Evolutionary conservation across 2,888 invertebrate genomes (phyloP), one percentile per base, ranked within the genome.

Genomic region (Mesorhabditis spiculigera): DNA sequence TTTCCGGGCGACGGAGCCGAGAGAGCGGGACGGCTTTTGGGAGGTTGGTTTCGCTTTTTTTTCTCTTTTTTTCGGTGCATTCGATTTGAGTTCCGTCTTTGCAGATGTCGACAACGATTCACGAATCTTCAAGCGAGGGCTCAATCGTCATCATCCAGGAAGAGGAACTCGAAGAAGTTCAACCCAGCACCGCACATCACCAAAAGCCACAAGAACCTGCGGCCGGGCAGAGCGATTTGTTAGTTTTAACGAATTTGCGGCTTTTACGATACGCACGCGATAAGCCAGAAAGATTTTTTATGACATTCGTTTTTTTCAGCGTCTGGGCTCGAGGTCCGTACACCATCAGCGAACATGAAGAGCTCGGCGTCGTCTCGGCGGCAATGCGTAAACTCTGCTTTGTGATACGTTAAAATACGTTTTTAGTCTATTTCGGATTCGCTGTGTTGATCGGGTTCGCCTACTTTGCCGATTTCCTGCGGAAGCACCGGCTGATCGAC

Each of bases 371-470:
- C 58, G n/a, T 50, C n/a, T n/a, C n/a, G 8, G 58, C 8, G 8
- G 10, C n/a, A 50, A 50, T n/a, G 8, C n/a, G 8, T 50, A 50
- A 10, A 28, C 28, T 28, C 28, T 28, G 28, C 28, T 28, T 28
- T 28, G 28, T 28, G 28, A 28, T 28, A 28, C 28, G 28, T 28
- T 28, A 28, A 28, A 28, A 28, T 28, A 28, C 28, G n/a, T 13
- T 50, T 50, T 10, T 76, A 44, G 79, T 78, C 1, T 63, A 72
- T 45, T 43, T 79, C 13, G 75, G 75, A 62, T 73, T 77, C 68
- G 68, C 71, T 8, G 71, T 80, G 43, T 76, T 80, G 73, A 72
- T 74, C 67, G 62, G 76, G 42, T 70, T 74, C 8, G 75, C 74
- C 4, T 62, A 68, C 43, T 63, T 78, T 41, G 76, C 76, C n/a